Conservation (phyloP, 2,888 invertebrate genomes). For the Furcula furcula region DNA sequence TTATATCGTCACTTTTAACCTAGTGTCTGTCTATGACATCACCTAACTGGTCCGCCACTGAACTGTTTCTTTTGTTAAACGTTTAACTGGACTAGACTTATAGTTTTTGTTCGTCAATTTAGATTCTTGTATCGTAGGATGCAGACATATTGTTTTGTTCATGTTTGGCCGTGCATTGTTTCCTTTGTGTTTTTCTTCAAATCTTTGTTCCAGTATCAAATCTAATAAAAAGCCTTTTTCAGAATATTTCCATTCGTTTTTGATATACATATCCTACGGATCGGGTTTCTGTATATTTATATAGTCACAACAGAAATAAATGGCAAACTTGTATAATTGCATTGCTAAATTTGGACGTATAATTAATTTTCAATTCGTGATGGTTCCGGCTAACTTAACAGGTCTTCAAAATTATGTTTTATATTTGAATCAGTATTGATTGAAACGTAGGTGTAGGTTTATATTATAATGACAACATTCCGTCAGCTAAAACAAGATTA, state of each 20-base stretch:
- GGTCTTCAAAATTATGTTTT: not conserved
- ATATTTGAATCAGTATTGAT: not conserved
- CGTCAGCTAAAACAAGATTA: too few relatives aligned
- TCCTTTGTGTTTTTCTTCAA: not conserved
- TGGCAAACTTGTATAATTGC: not conserved
- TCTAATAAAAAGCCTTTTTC: not conserved
- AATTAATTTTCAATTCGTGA: not conserved
- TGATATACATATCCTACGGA: not conserved
- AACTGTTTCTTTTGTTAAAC: slow-evolving; percentile 35
- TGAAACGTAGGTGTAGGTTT: too few relatives aligned
- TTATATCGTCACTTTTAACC: slow-evolving; percentile 35
- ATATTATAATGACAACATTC: too few relatives aligned
- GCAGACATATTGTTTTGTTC: slow-evolving; percentile 2
- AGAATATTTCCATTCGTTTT: not conserved
- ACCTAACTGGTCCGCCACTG: slow-evolving; percentile 29
- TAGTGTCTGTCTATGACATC: slow-evolving; percentile 38
- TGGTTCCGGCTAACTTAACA: not conserved
- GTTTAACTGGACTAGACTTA: slow-evolving; percentile 19
- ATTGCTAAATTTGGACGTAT: not conserved
- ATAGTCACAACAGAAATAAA: not conserved
- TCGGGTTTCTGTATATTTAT: not conserved
- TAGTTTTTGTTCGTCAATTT: slow-evolving; percentile 2
- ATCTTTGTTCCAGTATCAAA: not conserved
- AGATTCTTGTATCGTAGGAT: slow-evolving; percentile 1
- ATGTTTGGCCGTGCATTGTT: not conserved